Evolutionary conservation across 2,888 invertebrate species (phyloP).

Genomic region (Heterodera filipjevi): DNA sequence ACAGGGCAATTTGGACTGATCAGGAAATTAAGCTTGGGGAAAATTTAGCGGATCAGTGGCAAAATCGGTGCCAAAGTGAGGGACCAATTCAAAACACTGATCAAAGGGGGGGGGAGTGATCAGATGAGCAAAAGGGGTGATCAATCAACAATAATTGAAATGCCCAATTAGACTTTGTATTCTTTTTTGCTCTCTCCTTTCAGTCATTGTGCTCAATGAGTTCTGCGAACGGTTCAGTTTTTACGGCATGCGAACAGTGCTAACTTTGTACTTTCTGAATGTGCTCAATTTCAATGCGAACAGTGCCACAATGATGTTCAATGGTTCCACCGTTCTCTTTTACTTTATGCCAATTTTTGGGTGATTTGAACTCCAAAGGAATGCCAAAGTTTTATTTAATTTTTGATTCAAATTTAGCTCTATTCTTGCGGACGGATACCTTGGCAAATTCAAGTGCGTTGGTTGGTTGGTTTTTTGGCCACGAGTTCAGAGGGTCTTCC

Average conservation of each 20-base stretch:
- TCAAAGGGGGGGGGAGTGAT: too few species aligned
- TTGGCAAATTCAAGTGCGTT: slow-evolving; percentile 81
- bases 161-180: too few species aligned
- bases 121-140: too few species aligned
- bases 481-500: too few species aligned
- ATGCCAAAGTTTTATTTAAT: not conserved
- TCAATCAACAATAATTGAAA: too few species aligned
- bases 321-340: slow-evolving; percentile 84
- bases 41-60: too few species aligned
- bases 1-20: not conserved
- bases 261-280: slow-evolving; percentile 83
- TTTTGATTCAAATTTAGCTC: slow-evolving; percentile 69
- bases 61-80: too few species aligned
- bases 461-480: too few species aligned
- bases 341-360: slow-evolving; percentile 88
- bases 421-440: slow-evolving; percentile 86
- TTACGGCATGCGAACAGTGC: slow-evolving; percentile 92
- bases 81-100: too few species aligned
- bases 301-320: slow-evolving; percentile 84
- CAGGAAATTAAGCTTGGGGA: too few species aligned
- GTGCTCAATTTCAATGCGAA: slow-evolving; percentile 78
- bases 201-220: slow-evolving; percentile 84
- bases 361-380: not conserved
- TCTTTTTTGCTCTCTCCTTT: not conserved
- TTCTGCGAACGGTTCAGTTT: slow-evolving; percentile 96